A percentile compares a stretch with the other conserved stretches of the same genome.
These are phyloP conservation scores for Neoscelio sp. DNA, from an alignment of 2,888 invertebrate genomes.

Conservation along the genomic window DNA sequence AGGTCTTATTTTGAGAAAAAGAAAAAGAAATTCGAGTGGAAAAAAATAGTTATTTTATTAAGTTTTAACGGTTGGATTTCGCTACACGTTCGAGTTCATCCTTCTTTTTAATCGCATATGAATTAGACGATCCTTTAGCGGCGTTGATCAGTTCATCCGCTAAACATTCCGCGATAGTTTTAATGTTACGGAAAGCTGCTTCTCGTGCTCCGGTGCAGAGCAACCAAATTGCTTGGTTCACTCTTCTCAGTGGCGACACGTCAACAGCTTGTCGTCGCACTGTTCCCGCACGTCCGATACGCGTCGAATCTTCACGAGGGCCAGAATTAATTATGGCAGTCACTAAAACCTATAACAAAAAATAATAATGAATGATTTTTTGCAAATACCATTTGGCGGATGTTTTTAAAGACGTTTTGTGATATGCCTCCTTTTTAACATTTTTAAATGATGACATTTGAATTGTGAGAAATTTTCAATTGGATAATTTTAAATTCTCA, in stretches of 20 bases:
- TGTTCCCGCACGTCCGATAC: conserved; percentile 99
- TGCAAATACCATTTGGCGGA: too few relatives aligned
- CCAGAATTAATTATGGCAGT: conserved; percentile 99
- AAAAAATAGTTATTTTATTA: conserved; percentile 51
- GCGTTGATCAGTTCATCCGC: conserved; percentile 99
- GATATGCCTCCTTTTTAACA: too few relatives aligned
- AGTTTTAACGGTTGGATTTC: conserved; percentile 99
- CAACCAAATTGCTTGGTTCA: conserved; percentile 99
- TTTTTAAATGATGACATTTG: too few relatives aligned
- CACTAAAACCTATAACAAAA: conserved; percentile 89
- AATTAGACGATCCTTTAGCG: conserved; percentile 99
- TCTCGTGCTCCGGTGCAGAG: conserved; percentile 99
- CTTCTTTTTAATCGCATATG: conserved; percentile 99
- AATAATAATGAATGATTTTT: too few relatives aligned
- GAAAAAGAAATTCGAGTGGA: conserved; percentile 6
- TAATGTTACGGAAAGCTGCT: conserved; percentile 99
- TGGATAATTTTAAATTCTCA: too few relatives aligned
- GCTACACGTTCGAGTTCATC: conserved; percentile 99
- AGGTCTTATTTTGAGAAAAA: not conserved
- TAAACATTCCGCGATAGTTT: conserved; percentile 99
- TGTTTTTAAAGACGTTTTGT: too few relatives aligned
- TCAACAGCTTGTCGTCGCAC: conserved; percentile 99
- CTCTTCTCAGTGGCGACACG: conserved; percentile 98
- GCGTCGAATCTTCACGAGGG: conserved; percentile 99
- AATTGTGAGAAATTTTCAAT: too few relatives aligned